phyloP scores from a whole-genome alignment of 2,888 invertebrate species.

The Harmothoe impar region DNA sequence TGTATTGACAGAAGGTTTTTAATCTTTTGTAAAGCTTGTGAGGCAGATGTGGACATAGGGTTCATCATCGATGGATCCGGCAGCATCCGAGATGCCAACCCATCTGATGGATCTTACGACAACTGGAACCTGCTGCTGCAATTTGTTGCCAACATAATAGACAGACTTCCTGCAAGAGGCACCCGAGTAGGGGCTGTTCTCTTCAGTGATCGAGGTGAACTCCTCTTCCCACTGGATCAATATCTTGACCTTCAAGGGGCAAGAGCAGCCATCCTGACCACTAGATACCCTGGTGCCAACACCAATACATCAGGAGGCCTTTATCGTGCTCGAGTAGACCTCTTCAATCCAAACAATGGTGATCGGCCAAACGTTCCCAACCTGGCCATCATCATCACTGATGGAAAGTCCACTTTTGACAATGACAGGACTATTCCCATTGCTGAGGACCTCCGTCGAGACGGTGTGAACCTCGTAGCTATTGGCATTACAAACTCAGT shows the following conservation, averaged over 20 bases:
- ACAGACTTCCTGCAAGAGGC: not conserved
- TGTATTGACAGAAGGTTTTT: not conserved
- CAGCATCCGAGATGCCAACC: conserved; percentile 57
- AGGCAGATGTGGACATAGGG: conserved; percentile 54
- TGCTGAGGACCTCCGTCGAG: conserved; percentile 1
- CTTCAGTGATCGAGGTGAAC: conserved; percentile 31
- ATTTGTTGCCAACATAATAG: conserved; percentile 47
- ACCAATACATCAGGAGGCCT: conserved; percentile 59
- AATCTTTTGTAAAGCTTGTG: conserved; percentile 12
- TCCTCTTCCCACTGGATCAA: not conserved
- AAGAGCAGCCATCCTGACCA: not conserved
- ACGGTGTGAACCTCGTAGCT: not conserved
- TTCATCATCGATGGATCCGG: conserved; percentile 56
- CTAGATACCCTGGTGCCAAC: conserved; percentile 45
- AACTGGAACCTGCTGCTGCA: conserved; percentile 48
- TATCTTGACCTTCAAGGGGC: not conserved
- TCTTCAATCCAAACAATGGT: conserved; percentile 33
- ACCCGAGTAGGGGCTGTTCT: conserved; percentile 45
- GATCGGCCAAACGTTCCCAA: conserved; percentile 44
- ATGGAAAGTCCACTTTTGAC: conserved; percentile 66
- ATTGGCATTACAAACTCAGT: conserved; percentile 52
- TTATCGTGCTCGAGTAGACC: not conserved
- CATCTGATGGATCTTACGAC: conserved; percentile 44
- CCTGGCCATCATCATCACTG: conserved; percentile 61
- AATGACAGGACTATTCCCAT: conserved; percentile 32